Base-by-base conservation (phyloP, 2,888 invertebrate species). In the Notocelia uddmanniana region DNA sequence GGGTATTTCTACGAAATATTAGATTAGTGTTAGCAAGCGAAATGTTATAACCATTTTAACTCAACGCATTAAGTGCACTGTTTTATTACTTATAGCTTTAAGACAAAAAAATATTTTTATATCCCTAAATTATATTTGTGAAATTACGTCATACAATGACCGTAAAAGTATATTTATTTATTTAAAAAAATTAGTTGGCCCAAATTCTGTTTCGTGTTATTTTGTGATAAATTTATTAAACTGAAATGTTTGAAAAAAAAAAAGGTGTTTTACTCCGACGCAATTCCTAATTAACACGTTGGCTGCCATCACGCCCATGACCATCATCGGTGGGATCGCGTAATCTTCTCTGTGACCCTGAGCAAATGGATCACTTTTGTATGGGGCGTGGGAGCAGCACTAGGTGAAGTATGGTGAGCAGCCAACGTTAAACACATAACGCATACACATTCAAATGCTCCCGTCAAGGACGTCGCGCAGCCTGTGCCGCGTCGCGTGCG, bases 191-290 rank as follows among this genome's bases (percentile, higher is more conserved):
- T 37, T 54, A 34, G 45, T 67, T 67, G 31, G 23, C 45, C 59
- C 45, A 48, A 66, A 66, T 45, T 54, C 3, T 63, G 5, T 69
- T 31, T 31, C 23, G 62, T 64, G 68, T 60, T 55, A 60, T 71
- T 67, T 67, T 71, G 59, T 71, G 66, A 67, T 71, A 34, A 37
- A 52, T 52, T 63, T 63, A 69, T 57, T 34, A 34, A 54, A 66
- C 26, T 54, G 2, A 59, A 58, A 18, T 66, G 21, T 59, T 34
- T 64, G 64, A 9, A 54, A 10, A 64, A 9, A 54, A 10, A 64
- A 21, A 23, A 15, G 19, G 13, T 58, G 45, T 45, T 45, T 45
- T n/a, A 45, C 8, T 45, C 8, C n/a, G 6, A n/a, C 41, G 6
- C 41, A 41, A 15, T 15, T 15, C n/a, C 45, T 31, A 31, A 31